phyloP scores from a whole-genome alignment of 1,140 invertebrate species.

The Papilio aristodemus region DNA sequence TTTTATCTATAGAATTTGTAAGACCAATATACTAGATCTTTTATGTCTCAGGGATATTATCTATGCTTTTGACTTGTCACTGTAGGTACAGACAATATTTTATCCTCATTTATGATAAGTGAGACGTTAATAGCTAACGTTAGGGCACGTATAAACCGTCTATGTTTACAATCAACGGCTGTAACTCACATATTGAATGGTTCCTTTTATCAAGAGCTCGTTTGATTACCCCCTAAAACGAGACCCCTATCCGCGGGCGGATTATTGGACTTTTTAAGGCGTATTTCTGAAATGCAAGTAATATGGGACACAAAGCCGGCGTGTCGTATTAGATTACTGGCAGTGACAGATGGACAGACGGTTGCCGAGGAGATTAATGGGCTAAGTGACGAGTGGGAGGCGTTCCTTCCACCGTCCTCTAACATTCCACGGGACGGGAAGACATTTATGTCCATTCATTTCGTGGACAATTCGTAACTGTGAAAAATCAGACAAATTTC shows the following conservation, averaged over 20 bases:
- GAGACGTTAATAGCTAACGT: conserved; percentile 22
- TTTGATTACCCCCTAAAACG: conserved; percentile 54
- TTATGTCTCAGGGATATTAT: background rate
- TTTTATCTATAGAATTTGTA: conserved; percentile 18
- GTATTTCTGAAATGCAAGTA: conserved; percentile 65
- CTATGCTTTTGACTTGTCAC: conserved; percentile 46
- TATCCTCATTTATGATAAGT: conserved; percentile 19
- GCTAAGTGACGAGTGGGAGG: conserved; percentile 76
- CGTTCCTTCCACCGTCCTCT: conserved; percentile 46
- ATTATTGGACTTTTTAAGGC: conserved; percentile 65
- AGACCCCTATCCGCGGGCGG: conserved; percentile 55
- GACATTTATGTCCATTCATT: conserved; percentile 62
- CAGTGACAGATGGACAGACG: conserved; percentile 73
- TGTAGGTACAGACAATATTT: conserved; percentile 37
- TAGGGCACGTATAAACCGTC: conserved; percentile 33
- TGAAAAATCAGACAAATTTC: conserved; percentile 64
- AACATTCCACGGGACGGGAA: conserved; percentile 51
- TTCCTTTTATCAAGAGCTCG: conserved; percentile 51
- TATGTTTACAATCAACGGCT: conserved; percentile 38
- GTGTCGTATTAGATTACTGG: conserved; percentile 78
- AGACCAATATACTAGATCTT: background rate
- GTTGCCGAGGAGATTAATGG: conserved; percentile 72
- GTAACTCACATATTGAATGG: conserved; percentile 35
- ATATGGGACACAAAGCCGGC: conserved; percentile 73
- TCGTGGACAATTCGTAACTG: conserved; percentile 50